Conservation (phyloP, 2,113 vertebrate genomes). For the Fregetta grallaria region DNA sequence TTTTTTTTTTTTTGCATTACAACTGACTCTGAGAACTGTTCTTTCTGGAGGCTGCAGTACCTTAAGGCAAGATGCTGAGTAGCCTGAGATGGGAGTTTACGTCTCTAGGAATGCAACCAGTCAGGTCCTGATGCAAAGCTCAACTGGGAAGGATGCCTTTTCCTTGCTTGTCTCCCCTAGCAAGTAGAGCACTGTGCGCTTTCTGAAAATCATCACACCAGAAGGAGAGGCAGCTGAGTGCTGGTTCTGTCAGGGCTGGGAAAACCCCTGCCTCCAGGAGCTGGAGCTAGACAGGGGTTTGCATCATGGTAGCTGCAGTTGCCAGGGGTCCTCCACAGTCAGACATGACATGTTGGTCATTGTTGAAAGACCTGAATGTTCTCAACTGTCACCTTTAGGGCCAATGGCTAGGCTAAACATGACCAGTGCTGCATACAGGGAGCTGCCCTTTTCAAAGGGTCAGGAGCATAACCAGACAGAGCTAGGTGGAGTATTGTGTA, state of each 20-base stretch:
- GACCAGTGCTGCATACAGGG: background rate
- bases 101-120: constrained; percentile 21
- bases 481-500: background rate
- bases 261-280: background rate
- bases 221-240: background rate
- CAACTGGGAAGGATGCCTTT: background rate
- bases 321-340: background rate
- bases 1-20: background rate
- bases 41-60: background rate
- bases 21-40: constrained; percentile 9
- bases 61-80: constrained; percentile 44
- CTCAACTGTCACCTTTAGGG: background rate
- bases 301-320: background rate
- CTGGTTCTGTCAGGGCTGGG: background rate
- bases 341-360: background rate
- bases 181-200: background rate
- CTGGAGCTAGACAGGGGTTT: background rate
- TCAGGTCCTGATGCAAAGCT: constrained; percentile 58
- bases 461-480: background rate
- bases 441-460: background rate
- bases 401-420: background rate
- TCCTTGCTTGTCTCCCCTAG: background rate
- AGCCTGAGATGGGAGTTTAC: constrained; percentile 40
- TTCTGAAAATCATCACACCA: background rate
- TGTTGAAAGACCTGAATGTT: background rate